Evolutionary conservation across 2,113 vertebrate genomes (phyloP).

Genomic region (Marmota monax): DNA sequence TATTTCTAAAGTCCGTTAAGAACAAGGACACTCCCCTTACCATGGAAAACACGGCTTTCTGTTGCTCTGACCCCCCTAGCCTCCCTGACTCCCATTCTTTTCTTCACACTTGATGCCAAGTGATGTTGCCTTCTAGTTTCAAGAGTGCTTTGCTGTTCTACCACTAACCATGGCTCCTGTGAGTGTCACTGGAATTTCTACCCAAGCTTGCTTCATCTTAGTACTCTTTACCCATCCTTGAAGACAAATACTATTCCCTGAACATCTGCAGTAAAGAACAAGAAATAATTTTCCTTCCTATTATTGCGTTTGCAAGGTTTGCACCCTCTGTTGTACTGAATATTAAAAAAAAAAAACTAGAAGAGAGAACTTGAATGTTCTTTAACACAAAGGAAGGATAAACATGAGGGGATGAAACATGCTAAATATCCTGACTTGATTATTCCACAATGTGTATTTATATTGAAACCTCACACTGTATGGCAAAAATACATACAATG

Average conservation of each 20-base stretch:
- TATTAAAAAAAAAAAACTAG: too few relatives aligned
- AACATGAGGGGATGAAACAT: not conserved
- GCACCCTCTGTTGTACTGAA: too few relatives aligned
- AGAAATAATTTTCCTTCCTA: not conserved
- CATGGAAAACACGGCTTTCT: not conserved
- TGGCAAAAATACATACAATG: not conserved
- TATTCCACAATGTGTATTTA: not conserved
- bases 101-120: fast-evolving
- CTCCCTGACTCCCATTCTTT: not conserved
- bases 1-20: not conserved
- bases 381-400: not conserved
- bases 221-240: not conserved
- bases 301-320: not conserved
- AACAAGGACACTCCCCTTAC: not conserved
- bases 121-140: not conserved
- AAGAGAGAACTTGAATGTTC: not conserved
- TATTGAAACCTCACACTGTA: not conserved
- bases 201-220: not conserved
- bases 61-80: fast-evolving
- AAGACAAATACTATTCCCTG: not conserved
- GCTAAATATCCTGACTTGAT: not conserved
- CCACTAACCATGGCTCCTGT: too few relatives aligned
- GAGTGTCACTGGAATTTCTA: not conserved
- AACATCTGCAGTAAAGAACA: not conserved
- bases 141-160: too few relatives aligned